Percentiles rank a stretch among this genome's conserved stretches.
These are phyloP conservation scores for Drosophila bocki DNA, from an alignment of 1,140 invertebrate species.

Conservation along the genomic window DNA sequence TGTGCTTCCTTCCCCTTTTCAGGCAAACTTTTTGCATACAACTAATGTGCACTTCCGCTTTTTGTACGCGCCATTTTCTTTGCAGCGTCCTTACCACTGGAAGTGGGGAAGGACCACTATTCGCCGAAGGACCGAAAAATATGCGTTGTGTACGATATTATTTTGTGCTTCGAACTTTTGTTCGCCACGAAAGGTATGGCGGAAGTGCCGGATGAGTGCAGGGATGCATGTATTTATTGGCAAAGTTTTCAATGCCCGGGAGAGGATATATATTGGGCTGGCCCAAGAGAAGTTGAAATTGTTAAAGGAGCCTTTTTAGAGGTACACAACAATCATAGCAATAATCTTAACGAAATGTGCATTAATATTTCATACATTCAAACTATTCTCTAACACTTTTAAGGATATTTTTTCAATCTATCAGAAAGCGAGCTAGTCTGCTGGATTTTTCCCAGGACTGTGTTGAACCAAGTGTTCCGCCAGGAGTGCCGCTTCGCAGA, in stretches of 20 bases:
- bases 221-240: constrained; percentile 55
- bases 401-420: neutral
- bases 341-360: neutral
- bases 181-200: constrained; percentile 41
- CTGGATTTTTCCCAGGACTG: neutral
- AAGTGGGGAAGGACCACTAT: constrained; percentile 11
- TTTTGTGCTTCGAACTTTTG: constrained; percentile 75
- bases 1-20: constrained; percentile 48
- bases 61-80: constrained; percentile 72
- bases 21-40: constrained; percentile 77
- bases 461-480: neutral
- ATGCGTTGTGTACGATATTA: constrained; percentile 74
- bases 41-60: constrained; percentile 80
- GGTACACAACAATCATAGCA: neutral
- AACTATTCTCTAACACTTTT: neutral
- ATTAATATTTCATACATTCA: neutral
- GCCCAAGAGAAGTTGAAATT: constrained; percentile 8
- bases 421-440: neutral
- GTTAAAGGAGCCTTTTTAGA: neutral
- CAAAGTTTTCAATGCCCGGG: constrained; percentile 35
- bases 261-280: constrained; percentile 24
- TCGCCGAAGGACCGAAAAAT: constrained; percentile 63
- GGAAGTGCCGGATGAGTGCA: constrained; percentile 49
- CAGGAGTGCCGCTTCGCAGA: constrained; percentile 17
- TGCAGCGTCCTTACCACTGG: constrained; percentile 37